Conservation (phyloP, 1,140 invertebrate species). For the Tetraneura akinire region DNA sequence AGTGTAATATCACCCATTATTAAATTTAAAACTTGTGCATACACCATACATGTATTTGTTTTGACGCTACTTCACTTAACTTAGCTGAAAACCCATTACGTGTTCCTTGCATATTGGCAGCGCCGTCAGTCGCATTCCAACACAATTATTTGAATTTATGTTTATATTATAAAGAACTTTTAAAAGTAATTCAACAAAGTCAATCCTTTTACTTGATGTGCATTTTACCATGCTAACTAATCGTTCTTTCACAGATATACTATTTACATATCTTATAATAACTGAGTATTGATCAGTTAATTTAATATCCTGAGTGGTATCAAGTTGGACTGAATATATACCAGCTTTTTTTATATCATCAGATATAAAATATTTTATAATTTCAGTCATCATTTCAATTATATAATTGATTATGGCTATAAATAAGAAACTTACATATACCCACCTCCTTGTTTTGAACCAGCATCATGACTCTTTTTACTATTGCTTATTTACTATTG, state of each 20-base stretch:
- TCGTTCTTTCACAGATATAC: not conserved
- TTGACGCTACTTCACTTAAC: not conserved
- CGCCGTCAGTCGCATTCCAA: not conserved
- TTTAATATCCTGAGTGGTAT: not conserved
- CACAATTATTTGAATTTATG: not conserved
- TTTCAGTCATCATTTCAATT: not conserved
- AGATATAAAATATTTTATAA: not conserved
- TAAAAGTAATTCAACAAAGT: not conserved
- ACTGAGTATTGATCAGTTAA: not conserved
- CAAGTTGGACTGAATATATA: constrained; percentile 52
- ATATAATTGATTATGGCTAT: not conserved
- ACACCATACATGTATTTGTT: constrained; percentile 20
- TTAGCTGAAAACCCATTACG: not conserved
- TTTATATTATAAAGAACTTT: not conserved
- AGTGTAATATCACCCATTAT: not conserved
- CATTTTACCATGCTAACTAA: not conserved
- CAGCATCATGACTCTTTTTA: not conserved
- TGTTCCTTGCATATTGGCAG: not conserved
- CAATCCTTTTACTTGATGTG: not conserved
- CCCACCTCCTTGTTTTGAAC: not conserved
- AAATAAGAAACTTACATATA: not conserved
- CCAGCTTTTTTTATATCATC: constrained; percentile 22
- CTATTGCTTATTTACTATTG: constrained; percentile 8
- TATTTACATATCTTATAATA: not conserved
- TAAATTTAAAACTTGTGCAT: not conserved